Evolutionary conservation across 2,888 invertebrate genomes (phyloP), one percentile per base, ranked within the genome.

Genomic region (Acleris laterana): DNA sequence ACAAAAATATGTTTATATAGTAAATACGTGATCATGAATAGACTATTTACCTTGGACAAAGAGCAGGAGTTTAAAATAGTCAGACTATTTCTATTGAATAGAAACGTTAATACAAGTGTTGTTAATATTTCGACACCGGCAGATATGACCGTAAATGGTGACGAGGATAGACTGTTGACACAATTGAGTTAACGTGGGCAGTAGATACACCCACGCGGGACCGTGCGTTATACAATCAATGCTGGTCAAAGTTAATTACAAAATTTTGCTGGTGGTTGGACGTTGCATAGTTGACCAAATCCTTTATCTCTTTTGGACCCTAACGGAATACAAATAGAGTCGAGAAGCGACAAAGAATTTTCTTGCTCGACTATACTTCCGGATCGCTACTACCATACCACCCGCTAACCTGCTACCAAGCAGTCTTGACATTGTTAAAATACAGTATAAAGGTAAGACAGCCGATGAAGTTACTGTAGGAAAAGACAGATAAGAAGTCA

Each of bases 161-260:
- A 69, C 73, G 70, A 78, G 74, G 73, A 78, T 65, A 70, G 68
- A 65, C 68, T 70, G 73, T 70, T 74, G 74, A 79, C 77, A 77
- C 75, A 75, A 74, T 62, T 55, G 50, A 57, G 66, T 62, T 55
- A 53, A 66, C 69, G 70, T 70, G 62, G 70, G 70, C 38, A 65
- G 55, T n/a, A 53, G 64, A 65, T 70, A 65, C 68, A 53, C 70
- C 70, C 59, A 68, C 70, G 48, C 68, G 16, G 19, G 44, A 38
- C 52, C 51, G 46, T 32, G 69, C 32, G 56, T 60, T 53, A 49
- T 56, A 49, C 66, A 66, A 57, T 50, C 66, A 66, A 57, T 50
- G 42, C 50, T 46, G 55, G 60, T 61, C 65, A 55, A 46, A 22
- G 42, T 38, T 28, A 55, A 60, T 55, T 22, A 42, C 38, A 38